Percentiles rank a stretch among this genome's conserved stretches.
Conservation (phyloP, 2,113 vertebrate species). For the Tautogolabrus adspersus region DNA sequence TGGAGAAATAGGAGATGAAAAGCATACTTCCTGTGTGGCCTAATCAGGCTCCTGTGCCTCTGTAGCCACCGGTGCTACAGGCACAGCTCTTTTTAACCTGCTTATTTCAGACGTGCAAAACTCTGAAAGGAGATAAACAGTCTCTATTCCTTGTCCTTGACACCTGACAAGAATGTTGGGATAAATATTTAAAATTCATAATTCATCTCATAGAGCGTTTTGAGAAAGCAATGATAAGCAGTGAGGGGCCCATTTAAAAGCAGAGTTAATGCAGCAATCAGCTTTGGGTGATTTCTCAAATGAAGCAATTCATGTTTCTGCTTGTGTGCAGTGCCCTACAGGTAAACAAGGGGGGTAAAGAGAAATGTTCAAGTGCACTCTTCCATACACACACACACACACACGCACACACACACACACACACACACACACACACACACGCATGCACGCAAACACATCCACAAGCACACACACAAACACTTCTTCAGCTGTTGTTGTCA, state of each 20-base stretch:
- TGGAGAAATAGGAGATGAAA: constrained; percentile 77
- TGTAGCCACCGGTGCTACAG: constrained; percentile 39
- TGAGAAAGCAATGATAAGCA: constrained; percentile 39
- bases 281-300: constrained; percentile 68
- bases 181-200: constrained; percentile 38
- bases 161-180: constrained; percentile 24
- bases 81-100: constrained; percentile 37
- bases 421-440: constrained; percentile 1
- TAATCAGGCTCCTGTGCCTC: constrained; percentile 67
- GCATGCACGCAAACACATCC: constrained; percentile 1
- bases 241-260: constrained; percentile 58
- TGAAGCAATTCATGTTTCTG: constrained; percentile 53
- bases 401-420: constrained; percentile 26
- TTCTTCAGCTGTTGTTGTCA: constrained; percentile 69
- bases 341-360: constrained; percentile 74
- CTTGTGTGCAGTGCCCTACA: constrained; percentile 63
- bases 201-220: constrained; percentile 27
- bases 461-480: constrained; percentile 32
- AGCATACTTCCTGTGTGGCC: constrained; percentile 72
- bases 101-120: constrained; percentile 44
- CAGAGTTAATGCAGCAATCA: constrained; percentile 63
- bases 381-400: constrained; percentile 18
- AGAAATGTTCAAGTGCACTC: constrained; percentile 57
- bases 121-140: constrained; percentile 21
- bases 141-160: constrained; percentile 33